Percentiles rank a stretch among this genome's conserved stretches.
Conservation (phyloP, 2,797 vertebrate species). For the Muscicapa striata region DNA sequence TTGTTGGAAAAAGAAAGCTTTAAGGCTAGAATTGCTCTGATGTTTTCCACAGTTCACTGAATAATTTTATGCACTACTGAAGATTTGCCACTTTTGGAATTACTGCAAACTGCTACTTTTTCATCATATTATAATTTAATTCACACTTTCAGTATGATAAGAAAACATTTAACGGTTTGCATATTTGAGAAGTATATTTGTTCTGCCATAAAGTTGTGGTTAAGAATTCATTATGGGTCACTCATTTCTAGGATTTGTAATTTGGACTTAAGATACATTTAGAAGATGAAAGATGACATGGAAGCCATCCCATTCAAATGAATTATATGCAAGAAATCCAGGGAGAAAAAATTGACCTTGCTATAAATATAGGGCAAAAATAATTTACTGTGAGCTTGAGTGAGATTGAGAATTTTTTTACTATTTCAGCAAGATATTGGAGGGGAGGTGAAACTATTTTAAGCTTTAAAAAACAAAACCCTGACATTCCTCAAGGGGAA, state of each 20-base stretch:
- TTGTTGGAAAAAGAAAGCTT: constrained; percentile 72
- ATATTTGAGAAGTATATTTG: constrained; percentile 57
- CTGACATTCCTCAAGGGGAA: neutral
- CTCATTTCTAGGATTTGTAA: constrained; percentile 38
- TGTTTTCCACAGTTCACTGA: constrained; percentile 78
- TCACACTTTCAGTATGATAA: constrained; percentile 71
- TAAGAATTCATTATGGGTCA: constrained; percentile 60
- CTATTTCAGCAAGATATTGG: neutral
- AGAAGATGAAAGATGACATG: constrained; percentile 43
- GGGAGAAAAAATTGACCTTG: constrained; percentile 17
- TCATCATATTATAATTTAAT: constrained; percentile 79
- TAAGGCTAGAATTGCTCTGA: constrained; percentile 73
- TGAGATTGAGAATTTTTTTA: neutral
- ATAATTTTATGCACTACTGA: constrained; percentile 75
- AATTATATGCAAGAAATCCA: constrained; percentile 34
- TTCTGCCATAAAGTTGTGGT: constrained; percentile 39
- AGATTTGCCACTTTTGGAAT: constrained; percentile 75
- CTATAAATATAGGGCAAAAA: constrained; percentile 27
- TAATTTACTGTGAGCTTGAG: neutral
- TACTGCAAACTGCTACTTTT: constrained; percentile 73
- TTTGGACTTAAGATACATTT: constrained; percentile 48
- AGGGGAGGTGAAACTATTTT: neutral
- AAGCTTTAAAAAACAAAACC: neutral
- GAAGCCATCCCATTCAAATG: constrained; percentile 23
- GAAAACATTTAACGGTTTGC: constrained; percentile 68